Percentiles rank a stretch among this genome's conserved stretches.
Evolutionary conservation across 2,888 invertebrate species (phyloP).

Genomic region (Pomacea canaliculata): DNA sequence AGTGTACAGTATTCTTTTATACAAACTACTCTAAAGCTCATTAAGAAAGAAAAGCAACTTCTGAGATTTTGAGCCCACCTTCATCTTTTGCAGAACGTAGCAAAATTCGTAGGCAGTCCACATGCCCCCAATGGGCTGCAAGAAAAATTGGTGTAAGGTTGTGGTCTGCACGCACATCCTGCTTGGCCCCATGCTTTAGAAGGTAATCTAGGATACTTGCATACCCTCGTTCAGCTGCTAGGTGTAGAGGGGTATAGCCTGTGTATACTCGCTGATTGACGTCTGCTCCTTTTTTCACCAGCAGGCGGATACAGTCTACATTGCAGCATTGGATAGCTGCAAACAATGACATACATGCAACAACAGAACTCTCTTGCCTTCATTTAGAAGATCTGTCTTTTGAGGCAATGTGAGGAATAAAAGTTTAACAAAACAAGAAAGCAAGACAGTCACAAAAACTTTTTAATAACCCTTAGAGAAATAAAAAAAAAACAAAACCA

Average conservation of each 20-base stretch:
- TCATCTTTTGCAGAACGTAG: conserved; percentile 49
- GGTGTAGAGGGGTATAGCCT: conserved; percentile 59
- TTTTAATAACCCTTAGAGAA: not conserved
- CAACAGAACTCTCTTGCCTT: not conserved
- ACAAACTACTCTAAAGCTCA: too few species aligned
- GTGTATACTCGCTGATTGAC: conserved; percentile 55
- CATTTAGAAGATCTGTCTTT: not conserved
- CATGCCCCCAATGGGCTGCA: conserved; percentile 64
- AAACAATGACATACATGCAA: conserved; percentile 13
- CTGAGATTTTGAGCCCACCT: conserved; percentile 5
- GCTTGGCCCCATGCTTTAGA: conserved; percentile 47
- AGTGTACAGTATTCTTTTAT: too few species aligned
- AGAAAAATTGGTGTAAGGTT: conserved; percentile 66
- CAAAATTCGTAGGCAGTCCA: conserved; percentile 57
- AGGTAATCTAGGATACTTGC: conserved; percentile 19
- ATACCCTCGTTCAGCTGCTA: conserved; percentile 48
- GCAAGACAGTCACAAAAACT: not conserved
- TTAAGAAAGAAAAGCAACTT: too few species aligned
- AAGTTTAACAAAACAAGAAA: not conserved
- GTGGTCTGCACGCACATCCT: conserved; percentile 53
- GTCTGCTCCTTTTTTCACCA: conserved; percentile 55
- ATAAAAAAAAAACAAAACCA: not conserved
- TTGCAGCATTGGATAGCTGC: conserved; percentile 47
- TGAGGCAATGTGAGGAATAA: not conserved
- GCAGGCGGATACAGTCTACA: conserved; percentile 48